phyloP scores from a whole-genome alignment of 2,113 vertebrate species.

The Mohoua ochrocephala region DNA sequence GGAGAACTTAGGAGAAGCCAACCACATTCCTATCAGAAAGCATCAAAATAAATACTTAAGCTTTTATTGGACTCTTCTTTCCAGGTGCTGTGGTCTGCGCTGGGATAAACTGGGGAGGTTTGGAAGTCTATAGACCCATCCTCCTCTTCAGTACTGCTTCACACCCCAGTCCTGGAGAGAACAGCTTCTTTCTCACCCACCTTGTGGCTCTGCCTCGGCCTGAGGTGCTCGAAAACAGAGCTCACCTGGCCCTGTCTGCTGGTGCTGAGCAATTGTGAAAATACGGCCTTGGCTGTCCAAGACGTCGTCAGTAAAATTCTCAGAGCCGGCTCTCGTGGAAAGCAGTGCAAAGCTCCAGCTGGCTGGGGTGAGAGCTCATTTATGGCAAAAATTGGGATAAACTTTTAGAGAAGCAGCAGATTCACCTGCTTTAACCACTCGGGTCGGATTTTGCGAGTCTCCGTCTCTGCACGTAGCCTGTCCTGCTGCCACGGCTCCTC shows the following conservation, averaged over 20 bases:
- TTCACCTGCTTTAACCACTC: background rate
- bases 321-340: background rate
- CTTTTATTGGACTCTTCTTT: background rate
- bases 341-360: background rate
- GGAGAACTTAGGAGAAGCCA: background rate
- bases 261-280: slow-evolving; percentile 7
- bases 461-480: background rate
- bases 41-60: background rate
- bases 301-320: background rate
- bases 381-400: background rate
- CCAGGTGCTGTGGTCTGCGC: background rate
- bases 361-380: background rate
- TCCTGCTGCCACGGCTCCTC: background rate
- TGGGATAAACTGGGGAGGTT: background rate
- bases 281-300: background rate
- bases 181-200: background rate
- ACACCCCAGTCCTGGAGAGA: fast-evolving
- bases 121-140: background rate
- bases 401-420: background rate
- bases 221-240: fast-evolving
- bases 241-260: background rate
- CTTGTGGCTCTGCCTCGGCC: background rate
- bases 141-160: background rate
- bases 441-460: background rate
- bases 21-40: background rate